These are phyloP conservation scores for Otus sunia DNA, from an alignment of 2,113 vertebrate genomes.

Conservation along the genomic window DNA sequence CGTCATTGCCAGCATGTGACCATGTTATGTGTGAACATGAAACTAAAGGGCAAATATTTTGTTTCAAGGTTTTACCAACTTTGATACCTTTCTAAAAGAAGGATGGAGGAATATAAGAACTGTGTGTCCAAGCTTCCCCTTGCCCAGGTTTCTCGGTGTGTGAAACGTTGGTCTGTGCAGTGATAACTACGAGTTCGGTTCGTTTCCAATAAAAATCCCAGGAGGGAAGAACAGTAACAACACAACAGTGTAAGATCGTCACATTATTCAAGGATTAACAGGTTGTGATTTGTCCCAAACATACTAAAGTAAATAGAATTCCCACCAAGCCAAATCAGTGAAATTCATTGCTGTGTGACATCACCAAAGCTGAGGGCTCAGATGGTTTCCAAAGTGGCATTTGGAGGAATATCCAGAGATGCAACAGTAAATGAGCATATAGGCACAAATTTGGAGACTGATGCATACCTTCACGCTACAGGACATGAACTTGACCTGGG, in stretches of 20 bases:
- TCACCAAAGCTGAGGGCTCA: not conserved
- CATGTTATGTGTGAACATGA: fast-evolving
- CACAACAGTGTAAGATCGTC: not conserved
- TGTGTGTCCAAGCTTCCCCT: not conserved
- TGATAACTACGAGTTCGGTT: fast-evolving
- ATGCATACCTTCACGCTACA: not conserved
- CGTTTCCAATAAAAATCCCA: not conserved
- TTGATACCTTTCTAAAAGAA: not conserved
- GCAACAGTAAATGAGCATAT: fast-evolving
- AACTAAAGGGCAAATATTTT: not conserved
- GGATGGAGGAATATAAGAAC: not conserved
- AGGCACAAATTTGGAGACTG: not conserved
- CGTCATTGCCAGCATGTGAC: fast-evolving
- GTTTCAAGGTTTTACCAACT: not conserved
- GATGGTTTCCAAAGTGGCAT: not conserved
- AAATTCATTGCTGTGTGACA: fast-evolving
- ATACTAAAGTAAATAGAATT: not conserved
- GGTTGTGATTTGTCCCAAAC: not conserved
- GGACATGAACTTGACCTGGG: not conserved
- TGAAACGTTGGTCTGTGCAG: not conserved
- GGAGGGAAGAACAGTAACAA: not conserved
- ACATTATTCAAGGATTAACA: fast-evolving
- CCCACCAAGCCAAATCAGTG: not conserved
- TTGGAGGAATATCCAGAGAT: no score
- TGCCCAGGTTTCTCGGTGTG: fast-evolving